Conservation (phyloP, 2,888 invertebrate genomes). For the Acleris sparsana region DNA sequence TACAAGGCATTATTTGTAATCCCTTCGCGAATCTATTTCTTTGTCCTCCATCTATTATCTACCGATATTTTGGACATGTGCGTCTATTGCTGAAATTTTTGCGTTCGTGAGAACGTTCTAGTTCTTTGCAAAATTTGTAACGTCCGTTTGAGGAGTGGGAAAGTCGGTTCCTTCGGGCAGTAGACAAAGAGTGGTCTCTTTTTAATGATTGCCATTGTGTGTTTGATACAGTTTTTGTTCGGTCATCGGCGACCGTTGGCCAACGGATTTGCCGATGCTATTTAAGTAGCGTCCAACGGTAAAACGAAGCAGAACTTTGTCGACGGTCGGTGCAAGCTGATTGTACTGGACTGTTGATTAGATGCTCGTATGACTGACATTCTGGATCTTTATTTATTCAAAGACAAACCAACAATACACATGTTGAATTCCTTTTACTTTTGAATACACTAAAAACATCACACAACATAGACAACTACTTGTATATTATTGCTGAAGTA, state of each 20-base stretch:
- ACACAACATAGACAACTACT: too few species aligned
- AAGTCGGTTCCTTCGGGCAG: conserved; percentile 62
- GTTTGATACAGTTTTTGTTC: conserved; percentile 75
- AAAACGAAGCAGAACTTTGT: conserved; percentile 40
- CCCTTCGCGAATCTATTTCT: conserved; percentile 84
- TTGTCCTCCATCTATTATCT: conserved; percentile 70
- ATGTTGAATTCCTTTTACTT: too few species aligned
- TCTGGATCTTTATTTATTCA: too few species aligned
- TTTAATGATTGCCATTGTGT: conserved; percentile 81
- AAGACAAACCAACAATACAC: too few species aligned
- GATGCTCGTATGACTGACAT: neutral
- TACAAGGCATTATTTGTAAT: conserved; percentile 83
- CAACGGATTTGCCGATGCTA: conserved; percentile 79
- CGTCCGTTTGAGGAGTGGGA: conserved; percentile 68
- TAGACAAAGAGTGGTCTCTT: conserved; percentile 80
- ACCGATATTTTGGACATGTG: conserved; percentile 62
- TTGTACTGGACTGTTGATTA: neutral
- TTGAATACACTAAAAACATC: too few species aligned
- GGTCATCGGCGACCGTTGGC: conserved; percentile 76
- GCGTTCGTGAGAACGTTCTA: conserved; percentile 81
- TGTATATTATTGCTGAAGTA: too few species aligned
- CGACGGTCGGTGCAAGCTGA: conserved; percentile 5
- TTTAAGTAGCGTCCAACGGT: conserved; percentile 68
- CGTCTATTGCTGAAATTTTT: conserved; percentile 77
- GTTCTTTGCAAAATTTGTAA: conserved; percentile 81